These are phyloP conservation scores for Prochilodus magdalenae DNA, from an alignment of 2,113 vertebrate genomes.

Conservation along the genomic window DNA sequence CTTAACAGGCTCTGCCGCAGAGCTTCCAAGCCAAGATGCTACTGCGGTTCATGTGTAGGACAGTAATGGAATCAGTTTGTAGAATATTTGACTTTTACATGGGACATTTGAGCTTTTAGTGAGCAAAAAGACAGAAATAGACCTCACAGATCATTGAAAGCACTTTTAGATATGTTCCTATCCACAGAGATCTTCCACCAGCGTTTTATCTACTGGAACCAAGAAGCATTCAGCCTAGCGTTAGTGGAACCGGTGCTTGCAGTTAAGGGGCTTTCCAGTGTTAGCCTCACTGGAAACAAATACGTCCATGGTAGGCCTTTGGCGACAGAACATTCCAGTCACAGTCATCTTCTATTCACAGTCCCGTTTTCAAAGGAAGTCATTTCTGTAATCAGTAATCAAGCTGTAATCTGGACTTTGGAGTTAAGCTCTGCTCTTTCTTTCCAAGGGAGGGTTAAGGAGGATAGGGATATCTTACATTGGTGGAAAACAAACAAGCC, in stretches of 20 bases:
- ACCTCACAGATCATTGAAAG: neutral
- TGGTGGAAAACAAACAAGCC: neutral
- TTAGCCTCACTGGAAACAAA: neutral
- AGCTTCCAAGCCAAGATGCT: neutral
- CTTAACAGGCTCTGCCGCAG: neutral
- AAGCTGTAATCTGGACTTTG: neutral
- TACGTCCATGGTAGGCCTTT: neutral
- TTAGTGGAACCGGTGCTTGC: neutral
- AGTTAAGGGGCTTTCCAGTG: constrained; percentile 1
- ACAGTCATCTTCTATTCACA: too few relatives aligned
- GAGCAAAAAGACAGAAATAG: neutral
- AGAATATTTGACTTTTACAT: neutral
- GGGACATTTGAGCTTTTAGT: neutral
- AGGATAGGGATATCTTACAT: neutral
- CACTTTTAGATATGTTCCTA: neutral
- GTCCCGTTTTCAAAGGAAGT: neutral
- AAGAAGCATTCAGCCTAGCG: neutral
- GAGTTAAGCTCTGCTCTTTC: neutral
- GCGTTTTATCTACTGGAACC: neutral
- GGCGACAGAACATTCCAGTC: neutral
- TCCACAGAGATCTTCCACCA: neutral
- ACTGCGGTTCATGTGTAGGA: neutral
- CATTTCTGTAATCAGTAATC: neutral
- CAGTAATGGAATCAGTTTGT: neutral
- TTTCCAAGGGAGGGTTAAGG: neutral